phyloP scores from a whole-genome alignment of 2,113 vertebrate species.

The Tupaia tana region DNA sequence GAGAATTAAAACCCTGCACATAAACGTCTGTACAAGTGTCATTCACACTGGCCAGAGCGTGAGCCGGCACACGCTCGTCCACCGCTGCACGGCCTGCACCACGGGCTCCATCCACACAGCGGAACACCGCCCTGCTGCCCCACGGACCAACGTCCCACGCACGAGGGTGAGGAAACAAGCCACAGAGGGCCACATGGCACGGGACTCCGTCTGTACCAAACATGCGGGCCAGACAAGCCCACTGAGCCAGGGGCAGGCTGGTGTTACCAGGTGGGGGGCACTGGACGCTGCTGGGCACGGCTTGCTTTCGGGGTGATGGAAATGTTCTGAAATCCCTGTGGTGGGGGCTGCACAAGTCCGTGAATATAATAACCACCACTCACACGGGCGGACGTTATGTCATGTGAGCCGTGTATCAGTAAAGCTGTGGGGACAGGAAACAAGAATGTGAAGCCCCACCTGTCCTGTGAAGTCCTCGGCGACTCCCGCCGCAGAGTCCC shows the following conservation, averaged over 20 bases:
- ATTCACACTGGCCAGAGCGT: neutral
- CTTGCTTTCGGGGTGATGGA: neutral
- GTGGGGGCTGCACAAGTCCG: neutral
- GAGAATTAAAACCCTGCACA: conserved; percentile 8
- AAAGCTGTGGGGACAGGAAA: neutral
- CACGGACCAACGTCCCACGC: no score
- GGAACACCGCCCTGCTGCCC: no score
- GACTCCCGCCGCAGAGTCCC: neutral
- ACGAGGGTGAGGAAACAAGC: neutral
- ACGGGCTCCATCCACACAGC: no score
- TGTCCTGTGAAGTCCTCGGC: neutral
- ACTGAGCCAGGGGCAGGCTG: neutral
- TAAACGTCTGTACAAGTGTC: neutral
- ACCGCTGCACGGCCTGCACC: no score
- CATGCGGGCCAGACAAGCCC: neutral
- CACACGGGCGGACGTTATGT: neutral
- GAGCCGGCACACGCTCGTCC: neutral
- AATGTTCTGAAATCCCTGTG: neutral
- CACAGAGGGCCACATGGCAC: no score
- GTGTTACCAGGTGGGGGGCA: neutral
- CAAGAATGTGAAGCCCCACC: neutral
- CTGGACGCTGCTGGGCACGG: neutral
- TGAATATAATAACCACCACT: neutral
- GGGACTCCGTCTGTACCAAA: neutral
- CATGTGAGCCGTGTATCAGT: neutral